Conservation (phyloP, 2,888 invertebrate genomes). For the Eubasilissa splendida region DNA sequence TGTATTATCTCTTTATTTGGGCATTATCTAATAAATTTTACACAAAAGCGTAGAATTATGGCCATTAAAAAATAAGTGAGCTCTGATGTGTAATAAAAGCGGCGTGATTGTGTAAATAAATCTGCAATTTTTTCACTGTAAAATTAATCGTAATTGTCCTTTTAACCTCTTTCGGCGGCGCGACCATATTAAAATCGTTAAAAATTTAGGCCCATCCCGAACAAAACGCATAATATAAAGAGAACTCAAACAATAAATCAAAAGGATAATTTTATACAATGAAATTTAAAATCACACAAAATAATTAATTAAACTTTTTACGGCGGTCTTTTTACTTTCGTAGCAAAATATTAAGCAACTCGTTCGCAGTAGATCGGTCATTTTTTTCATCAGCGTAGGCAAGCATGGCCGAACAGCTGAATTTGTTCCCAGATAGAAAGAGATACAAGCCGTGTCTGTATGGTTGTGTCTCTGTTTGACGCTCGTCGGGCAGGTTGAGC, state of each 20-base stretch:
- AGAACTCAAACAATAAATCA: not conserved
- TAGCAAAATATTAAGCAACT: not conserved
- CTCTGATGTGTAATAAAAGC: slow-evolving; percentile 28
- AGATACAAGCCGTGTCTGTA: slow-evolving; percentile 44
- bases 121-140: slow-evolving; percentile 22
- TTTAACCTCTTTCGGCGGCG: slow-evolving; percentile 38
- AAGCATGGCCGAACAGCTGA: slow-evolving; percentile 53
- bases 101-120: slow-evolving; percentile 31
- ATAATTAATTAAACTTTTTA: not conserved
- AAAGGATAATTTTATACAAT: not conserved
- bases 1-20: not conserved
- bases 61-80: slow-evolving; percentile 5
- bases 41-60: slow-evolving; percentile 1
- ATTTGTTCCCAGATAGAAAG: slow-evolving; percentile 41
- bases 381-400: slow-evolving; percentile 32
- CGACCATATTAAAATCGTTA: slow-evolving; percentile 43
- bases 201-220: slow-evolving; percentile 9
- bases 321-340: not conserved
- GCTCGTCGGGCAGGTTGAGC: slow-evolving; percentile 15
- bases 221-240: not conserved
- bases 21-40: slow-evolving; percentile 5
- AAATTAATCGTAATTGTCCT: slow-evolving; percentile 37
- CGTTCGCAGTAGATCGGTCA: not conserved
- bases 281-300: not conserved
- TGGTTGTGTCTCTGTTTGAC: slow-evolving; percentile 31